Percentiles rank a stretch among this genome's conserved stretches.
These are phyloP conservation scores for Epizoanthus stellaris DNA, from an alignment of 92 coral and sea anemone genomes.

Conservation along the genomic window DNA sequence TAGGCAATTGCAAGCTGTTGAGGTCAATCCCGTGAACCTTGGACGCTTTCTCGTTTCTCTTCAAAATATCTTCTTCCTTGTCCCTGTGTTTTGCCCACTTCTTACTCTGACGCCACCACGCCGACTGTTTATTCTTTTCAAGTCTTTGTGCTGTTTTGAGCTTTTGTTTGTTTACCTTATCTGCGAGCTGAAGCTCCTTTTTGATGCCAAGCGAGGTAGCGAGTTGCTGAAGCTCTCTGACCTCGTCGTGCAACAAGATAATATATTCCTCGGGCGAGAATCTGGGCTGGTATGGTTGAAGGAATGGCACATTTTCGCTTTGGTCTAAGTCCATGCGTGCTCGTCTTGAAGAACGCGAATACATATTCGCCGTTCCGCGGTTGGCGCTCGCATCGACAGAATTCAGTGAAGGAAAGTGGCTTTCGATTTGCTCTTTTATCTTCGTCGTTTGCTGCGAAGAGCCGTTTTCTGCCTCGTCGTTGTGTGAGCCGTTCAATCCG, in stretches of 20 bases:
- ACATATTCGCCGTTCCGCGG: neutral
- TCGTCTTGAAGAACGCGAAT: neutral
- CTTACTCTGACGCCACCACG: constrained; percentile 75
- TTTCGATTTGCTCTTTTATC: neutral
- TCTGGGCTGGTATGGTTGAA: constrained; percentile 41
- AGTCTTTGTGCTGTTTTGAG: constrained; percentile 22
- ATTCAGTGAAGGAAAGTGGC: constrained; percentile 12
- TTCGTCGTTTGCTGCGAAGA: constrained; percentile 13
- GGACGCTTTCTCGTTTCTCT: constrained; percentile 5
- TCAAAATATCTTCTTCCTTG: constrained; percentile 3
- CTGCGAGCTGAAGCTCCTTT: constrained; percentile 17
- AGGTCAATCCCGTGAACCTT: constrained; percentile 15
- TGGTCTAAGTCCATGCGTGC: neutral
- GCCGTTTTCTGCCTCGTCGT: constrained; percentile 11
- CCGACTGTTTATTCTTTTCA: constrained; percentile 23
- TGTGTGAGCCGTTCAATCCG: constrained; percentile 57
- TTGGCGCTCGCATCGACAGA: constrained; percentile 7
- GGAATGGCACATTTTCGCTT: neutral
- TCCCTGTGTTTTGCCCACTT: constrained; percentile 74
- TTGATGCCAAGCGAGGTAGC: constrained; percentile 76
- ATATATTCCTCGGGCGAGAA: constrained; percentile 61
- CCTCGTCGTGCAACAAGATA: constrained; percentile 61
- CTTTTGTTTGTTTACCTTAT: constrained; percentile 26
- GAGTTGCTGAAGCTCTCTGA: constrained; percentile 66
- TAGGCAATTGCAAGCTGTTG: constrained; percentile 39